Conservation (phyloP, 2,113 vertebrate genomes). For the Etheostoma spectabile region DNA sequence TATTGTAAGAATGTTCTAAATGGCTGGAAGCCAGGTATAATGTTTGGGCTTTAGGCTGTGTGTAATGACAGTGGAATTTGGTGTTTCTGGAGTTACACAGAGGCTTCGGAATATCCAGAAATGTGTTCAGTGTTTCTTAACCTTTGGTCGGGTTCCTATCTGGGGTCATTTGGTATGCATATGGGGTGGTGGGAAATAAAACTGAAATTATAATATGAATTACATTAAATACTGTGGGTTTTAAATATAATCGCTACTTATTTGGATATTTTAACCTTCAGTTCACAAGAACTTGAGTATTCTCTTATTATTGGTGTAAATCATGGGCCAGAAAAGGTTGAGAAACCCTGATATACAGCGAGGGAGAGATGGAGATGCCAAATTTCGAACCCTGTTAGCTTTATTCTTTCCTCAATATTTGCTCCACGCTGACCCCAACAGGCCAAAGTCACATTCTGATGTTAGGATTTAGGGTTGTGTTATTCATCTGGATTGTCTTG, state of each 20-base stretch:
- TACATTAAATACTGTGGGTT: neutral
- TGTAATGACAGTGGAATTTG: constrained; percentile 26
- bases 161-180: neutral
- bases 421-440: constrained; percentile 42
- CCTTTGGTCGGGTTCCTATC: neutral
- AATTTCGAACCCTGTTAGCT: constrained; percentile 5
- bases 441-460: constrained; percentile 45
- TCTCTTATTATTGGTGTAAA: neutral
- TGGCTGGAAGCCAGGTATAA: constrained; percentile 23
- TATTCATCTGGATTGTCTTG: constrained; percentile 18
- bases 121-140: constrained; percentile 21
- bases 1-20: constrained; percentile 30
- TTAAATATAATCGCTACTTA: neutral
- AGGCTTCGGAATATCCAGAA: constrained; percentile 18
- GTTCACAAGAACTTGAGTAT: neutral
- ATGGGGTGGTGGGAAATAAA: constrained; percentile 13
- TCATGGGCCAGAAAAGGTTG: constrained; percentile 6
- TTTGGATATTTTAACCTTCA: constrained; percentile 1
- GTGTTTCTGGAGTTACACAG: constrained; percentile 27
- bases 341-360: constrained; percentile 19
- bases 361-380: constrained; percentile 5
- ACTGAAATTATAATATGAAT: constrained; percentile 2
- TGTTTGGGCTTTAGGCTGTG: constrained; percentile 45
- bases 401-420: constrained; percentile 27
- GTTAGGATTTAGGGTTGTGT: neutral